Evolutionary conservation across 2,113 vertebrate species (phyloP).

Genomic region (Neomonachus schauinslandi): DNA sequence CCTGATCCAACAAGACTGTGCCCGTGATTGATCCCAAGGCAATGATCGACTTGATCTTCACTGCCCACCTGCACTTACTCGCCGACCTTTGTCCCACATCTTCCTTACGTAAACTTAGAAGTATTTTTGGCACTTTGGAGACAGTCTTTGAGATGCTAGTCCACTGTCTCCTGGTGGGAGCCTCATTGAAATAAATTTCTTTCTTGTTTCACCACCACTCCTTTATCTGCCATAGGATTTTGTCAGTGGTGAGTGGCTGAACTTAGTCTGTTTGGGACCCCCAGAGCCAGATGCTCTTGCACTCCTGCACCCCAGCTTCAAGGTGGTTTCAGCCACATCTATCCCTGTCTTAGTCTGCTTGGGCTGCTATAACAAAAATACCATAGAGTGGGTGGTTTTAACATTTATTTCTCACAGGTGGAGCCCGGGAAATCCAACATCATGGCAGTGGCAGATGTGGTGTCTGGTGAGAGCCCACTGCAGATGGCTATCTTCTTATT

Average conservation of each 20-base stretch:
- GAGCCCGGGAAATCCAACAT: background rate
- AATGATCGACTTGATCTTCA: background rate
- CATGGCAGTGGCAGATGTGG: background rate
- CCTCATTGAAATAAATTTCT: background rate
- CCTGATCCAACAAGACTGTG: background rate
- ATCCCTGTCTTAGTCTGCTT: background rate
- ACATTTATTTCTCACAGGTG: background rate
- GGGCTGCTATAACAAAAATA: background rate
- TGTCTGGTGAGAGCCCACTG: background rate
- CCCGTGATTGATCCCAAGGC: background rate
- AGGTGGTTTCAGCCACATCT: background rate
- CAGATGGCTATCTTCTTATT: background rate
- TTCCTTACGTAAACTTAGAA: background rate
- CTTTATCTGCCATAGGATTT: background rate
- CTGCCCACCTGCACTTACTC: background rate
- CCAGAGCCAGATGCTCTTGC: background rate
- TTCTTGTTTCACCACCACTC: background rate
- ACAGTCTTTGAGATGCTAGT: background rate
- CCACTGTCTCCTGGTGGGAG: background rate
- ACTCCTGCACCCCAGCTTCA: background rate
- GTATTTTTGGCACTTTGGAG: background rate
- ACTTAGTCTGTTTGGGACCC: background rate
- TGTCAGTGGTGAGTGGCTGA: background rate
- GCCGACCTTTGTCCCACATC: background rate
- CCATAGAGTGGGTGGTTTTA: background rate